Evolutionary conservation across 1,140 invertebrate species (phyloP).

Genomic region (Octopus bimaculoides): DNA sequence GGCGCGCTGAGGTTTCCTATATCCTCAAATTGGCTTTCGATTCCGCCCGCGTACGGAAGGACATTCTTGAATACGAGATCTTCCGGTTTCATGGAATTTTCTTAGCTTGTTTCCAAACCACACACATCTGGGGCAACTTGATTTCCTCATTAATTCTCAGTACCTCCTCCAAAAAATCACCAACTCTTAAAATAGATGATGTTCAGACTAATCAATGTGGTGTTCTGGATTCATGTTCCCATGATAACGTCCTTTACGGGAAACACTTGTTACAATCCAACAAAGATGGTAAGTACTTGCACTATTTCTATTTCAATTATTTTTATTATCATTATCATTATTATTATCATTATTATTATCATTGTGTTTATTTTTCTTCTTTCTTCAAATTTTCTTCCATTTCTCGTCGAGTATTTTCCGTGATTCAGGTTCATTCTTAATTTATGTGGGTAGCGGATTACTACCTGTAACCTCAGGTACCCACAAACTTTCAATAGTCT

Average conservation of each 20-base stretch:
- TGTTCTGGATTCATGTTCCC: constrained; percentile 11
- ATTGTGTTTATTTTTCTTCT: too few relatives aligned
- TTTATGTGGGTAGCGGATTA: too few relatives aligned
- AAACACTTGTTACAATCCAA: constrained; percentile 2
- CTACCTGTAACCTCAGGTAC: too few relatives aligned
- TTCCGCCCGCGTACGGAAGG: constrained; percentile 39
- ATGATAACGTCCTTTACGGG: neutral
- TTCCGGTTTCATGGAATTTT: constrained; percentile 56
- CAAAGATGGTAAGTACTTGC: constrained; percentile 10
- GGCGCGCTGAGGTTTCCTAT: constrained; percentile 53
- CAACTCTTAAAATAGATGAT: neutral
- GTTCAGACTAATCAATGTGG: neutral
- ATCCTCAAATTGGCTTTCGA: constrained; percentile 53
- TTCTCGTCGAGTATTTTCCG: too few relatives aligned
- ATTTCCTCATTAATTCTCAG: constrained; percentile 49
- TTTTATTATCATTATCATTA: neutral
- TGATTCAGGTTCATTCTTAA: too few relatives aligned
- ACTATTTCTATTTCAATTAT: neutral
- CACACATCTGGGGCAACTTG: constrained; percentile 56
- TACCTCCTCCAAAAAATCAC: neutral
- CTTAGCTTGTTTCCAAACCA: constrained; percentile 56
- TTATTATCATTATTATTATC: neutral
- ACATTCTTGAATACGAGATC: constrained; percentile 47
- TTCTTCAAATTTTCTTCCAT: too few relatives aligned
- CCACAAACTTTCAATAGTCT: too few relatives aligned